Evolutionary conservation across 2,888 invertebrate species (phyloP).

Genomic region (Hoplodrina blanda): DNA sequence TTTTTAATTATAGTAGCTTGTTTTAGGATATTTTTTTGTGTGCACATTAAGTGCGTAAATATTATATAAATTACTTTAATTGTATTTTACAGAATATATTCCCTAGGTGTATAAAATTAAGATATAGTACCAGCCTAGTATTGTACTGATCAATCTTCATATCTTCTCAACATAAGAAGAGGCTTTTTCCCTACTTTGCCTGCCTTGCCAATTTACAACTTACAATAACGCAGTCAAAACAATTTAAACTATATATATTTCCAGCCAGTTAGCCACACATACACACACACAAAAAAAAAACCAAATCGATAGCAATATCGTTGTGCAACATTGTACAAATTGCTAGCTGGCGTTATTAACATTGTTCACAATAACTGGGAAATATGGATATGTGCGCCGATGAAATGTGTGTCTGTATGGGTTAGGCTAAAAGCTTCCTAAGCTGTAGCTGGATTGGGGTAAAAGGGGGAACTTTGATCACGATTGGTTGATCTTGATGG

Average conservation of each 20-base stretch:
- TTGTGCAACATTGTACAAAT: constrained; percentile 55
- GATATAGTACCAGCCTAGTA: no score
- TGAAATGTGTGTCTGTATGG: constrained; percentile 38
- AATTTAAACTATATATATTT: constrained; percentile 21
- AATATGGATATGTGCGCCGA: constrained; percentile 39
- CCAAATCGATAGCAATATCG: constrained; percentile 52
- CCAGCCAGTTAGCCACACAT: constrained; percentile 23
- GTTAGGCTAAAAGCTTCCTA: constrained; percentile 48
- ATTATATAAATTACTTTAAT: no score
- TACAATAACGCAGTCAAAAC: not conserved
- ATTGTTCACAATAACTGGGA: constrained; percentile 47
- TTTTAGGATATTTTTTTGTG: no score
- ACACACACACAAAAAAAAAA: constrained; percentile 48
- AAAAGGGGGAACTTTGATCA: not conserved
- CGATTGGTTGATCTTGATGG: constrained; percentile 1
- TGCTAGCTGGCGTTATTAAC: constrained; percentile 58
- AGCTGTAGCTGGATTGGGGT: constrained; percentile 5
- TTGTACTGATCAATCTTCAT: no score
- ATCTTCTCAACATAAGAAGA: no score
- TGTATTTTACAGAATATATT: no score
- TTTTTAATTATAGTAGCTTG: no score
- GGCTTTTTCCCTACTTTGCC: no score
- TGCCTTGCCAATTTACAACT: not conserved
- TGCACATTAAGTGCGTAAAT: no score
- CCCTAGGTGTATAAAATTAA: no score